A percentile compares a stretch with the other conserved stretches of the same genome.
Evolutionary conservation across 2,113 vertebrate genomes (phyloP).

Genomic region (Irena cyanogastra): DNA sequence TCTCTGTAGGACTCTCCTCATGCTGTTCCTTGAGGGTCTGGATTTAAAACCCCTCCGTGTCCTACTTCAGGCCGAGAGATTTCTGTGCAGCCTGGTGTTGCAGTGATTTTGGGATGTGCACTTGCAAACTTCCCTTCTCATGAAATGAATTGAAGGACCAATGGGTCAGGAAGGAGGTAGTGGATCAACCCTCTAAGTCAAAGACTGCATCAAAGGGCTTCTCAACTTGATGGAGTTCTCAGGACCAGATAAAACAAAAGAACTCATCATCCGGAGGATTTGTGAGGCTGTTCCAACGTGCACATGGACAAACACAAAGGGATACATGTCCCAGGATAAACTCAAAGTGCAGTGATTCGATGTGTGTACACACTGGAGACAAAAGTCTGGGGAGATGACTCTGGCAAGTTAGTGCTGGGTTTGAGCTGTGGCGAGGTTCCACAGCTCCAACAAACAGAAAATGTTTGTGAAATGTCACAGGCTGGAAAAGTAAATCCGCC

Average conservation of each 20-base stretch:
- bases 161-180: fast-evolving
- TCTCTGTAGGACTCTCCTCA: neutral
- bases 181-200: neutral
- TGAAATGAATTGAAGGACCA: neutral
- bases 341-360: neutral
- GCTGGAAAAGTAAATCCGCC: neutral
- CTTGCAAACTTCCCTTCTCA: too few species aligned
- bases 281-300: neutral
- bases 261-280: neutral
- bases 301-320: neutral
- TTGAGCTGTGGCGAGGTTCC: neutral
- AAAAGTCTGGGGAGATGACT: neutral
- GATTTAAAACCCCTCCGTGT: neutral
- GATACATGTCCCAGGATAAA: neutral
- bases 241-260: neutral
- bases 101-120: fast-evolving
- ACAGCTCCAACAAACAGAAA: neutral
- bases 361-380: neutral
- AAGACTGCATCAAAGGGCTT: neutral
- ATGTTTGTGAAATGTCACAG: neutral
- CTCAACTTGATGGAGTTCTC: neutral
- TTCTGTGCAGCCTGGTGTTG: too few species aligned
- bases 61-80: neutral
- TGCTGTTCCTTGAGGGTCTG: neutral
- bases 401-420: neutral